Evolutionary conservation across 2,888 invertebrate genomes (phyloP), one percentile per base, ranked within the genome.

Genomic region (Orthosia gothica): DNA sequence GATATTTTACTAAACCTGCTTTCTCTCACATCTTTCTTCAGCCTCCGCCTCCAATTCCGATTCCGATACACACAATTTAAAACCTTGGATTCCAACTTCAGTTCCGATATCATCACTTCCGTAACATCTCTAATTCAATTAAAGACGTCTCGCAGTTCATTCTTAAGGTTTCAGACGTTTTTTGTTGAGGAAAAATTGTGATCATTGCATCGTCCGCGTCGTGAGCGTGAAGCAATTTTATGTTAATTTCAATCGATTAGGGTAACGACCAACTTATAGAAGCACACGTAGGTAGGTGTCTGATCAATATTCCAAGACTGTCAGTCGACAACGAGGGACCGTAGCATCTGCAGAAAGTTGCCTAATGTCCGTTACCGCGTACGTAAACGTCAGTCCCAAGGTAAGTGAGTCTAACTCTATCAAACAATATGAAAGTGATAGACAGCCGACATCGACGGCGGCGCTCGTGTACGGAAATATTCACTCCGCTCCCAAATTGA

Each of bases 401-500:
- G 75, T 72, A 70, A 76, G 70, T 71, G 74, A 83, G 83, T 83
- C 79, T 82, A 83, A 86, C 86, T 84, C 78, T 88, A 87, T 89
- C 89, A 87, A 87, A 89, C 88, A 87, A 87, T 85, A 85, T 81
- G 75, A 75, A 79, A 83, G 74, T 89, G 88, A 90, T 83, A 88
- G 90, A 87, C 91, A 89, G 86, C 81, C 82, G 86, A 87, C 82
- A 89, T 83, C 84, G 87, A 76, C 76, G 71, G 77, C 76, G 71
- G 70, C 55, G 59, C 67, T 26, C 68, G 49, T 75, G 67, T 80
- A 81, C 82, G 83, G 85, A 89, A 89, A 88, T 89, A 89, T 89
- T 89, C 87, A 80, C 87, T 82, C 62, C 75, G 68, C 74, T 81
- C 83, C 76, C 76, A 91, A 91, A 91, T 91, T 88, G 87, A 90